These are phyloP conservation scores for Leptonema lineaticorne DNA, from an alignment of 1,140 invertebrate species.

Conservation along the genomic window DNA sequence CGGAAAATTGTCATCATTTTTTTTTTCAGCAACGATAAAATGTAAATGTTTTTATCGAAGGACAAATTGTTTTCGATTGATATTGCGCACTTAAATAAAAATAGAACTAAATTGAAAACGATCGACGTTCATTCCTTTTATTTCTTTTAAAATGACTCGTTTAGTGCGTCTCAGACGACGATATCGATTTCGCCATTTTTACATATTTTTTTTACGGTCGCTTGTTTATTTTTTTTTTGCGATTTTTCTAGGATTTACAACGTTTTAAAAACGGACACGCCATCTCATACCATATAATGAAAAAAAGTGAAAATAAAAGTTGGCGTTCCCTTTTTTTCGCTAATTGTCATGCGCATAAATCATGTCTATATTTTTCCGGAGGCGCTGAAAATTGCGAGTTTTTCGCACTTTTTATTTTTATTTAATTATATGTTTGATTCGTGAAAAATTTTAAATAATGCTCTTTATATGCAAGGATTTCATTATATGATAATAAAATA, in stretches of 20 bases:
- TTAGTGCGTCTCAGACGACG: too few relatives aligned
- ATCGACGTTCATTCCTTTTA: neutral
- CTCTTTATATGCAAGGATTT: too few relatives aligned
- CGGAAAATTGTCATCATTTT: neutral
- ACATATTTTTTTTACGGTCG: neutral
- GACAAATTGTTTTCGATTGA: neutral
- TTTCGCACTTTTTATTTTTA: conserved; percentile 3
- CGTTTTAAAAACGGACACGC: conserved; percentile 1
- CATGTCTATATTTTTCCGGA: too few relatives aligned
- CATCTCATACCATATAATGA: neutral
- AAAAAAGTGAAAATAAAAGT: neutral
- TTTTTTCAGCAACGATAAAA: neutral
- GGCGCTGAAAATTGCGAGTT: too few relatives aligned
- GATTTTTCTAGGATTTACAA: too few relatives aligned
- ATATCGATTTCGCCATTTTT: too few relatives aligned
- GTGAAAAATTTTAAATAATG: too few relatives aligned
- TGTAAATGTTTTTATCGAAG: too few relatives aligned
- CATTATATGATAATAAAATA: too few relatives aligned
- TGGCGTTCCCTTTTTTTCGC: neutral
- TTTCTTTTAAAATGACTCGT: too few relatives aligned
- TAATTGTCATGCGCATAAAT: conserved; percentile 15
- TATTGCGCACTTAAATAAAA: neutral
- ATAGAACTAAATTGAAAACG: neutral
- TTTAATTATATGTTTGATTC: too few relatives aligned
- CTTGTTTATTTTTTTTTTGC: neutral